A percentile compares a stretch with the other conserved stretches of the same genome.
Conservation (phyloP, 1,140 invertebrate genomes). For the Heliconius hermathena region DNA sequence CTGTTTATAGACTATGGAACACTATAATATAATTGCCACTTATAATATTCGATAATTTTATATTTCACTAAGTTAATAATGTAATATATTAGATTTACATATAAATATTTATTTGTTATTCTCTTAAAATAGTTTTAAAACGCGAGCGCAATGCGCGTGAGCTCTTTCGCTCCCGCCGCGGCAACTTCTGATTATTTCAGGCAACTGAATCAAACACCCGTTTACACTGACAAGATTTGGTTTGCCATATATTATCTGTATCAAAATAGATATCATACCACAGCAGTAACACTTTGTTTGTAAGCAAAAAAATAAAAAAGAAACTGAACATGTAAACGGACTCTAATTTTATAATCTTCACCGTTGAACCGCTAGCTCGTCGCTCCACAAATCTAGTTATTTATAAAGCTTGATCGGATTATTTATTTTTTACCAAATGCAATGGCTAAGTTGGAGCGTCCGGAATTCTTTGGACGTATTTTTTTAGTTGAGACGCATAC, state of each 20-base stretch:
- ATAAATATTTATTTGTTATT: background rate
- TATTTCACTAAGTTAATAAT: background rate
- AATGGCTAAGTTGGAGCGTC: constrained; percentile 50
- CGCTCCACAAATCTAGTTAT: constrained; percentile 70
- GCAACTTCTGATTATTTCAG: constrained; percentile 47
- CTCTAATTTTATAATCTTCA: constrained; percentile 58
- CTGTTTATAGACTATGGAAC: background rate
- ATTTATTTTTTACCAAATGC: constrained; percentile 65
- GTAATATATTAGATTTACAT: background rate
- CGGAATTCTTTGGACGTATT: constrained; percentile 46
- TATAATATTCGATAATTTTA: background rate
- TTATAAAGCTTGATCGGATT: constrained; percentile 58
- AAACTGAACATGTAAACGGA: constrained; percentile 33
- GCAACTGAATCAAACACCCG: constrained; percentile 24
- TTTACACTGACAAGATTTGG: constrained; percentile 33
- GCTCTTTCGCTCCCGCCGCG: constrained; percentile 24
- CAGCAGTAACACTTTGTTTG: background rate
- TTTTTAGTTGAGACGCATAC: constrained; percentile 48
- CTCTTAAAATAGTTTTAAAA: background rate
- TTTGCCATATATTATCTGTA: background rate
- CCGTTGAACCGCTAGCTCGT: constrained; percentile 21
- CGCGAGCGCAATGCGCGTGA: constrained; percentile 20
- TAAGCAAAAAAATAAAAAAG: background rate
- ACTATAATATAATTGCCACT: background rate
- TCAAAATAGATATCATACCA: constrained; percentile 10